Conservation (phyloP, 2,888 invertebrate genomes). For the Timandra comae region DNA sequence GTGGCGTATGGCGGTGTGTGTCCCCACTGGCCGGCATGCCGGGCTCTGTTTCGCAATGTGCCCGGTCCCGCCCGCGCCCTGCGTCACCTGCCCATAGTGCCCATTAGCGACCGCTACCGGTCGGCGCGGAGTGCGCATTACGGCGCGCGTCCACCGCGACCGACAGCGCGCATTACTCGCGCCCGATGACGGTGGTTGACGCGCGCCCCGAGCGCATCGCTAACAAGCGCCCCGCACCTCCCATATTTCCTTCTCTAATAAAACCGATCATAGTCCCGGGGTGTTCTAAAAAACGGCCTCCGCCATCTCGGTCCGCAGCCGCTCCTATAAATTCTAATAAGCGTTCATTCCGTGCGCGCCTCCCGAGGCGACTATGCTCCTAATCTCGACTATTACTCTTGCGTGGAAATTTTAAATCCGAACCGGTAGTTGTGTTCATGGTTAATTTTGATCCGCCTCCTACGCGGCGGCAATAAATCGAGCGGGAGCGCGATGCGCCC, state of each 20-base stretch:
- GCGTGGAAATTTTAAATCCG: constrained; percentile 55
- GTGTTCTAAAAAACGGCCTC: constrained; percentile 55
- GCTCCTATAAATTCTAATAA: constrained; percentile 69
- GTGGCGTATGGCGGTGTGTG: constrained; percentile 49
- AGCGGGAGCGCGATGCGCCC: constrained; percentile 40
- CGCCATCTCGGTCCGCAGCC: constrained; percentile 44
- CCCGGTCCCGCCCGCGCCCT: constrained; percentile 69
- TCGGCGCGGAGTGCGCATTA: constrained; percentile 49
- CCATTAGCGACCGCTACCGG: constrained; percentile 60
- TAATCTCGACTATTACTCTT: constrained; percentile 69
- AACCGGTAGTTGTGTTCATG: constrained; percentile 56
- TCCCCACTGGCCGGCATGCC: constrained; percentile 60
- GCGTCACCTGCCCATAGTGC: constrained; percentile 61
- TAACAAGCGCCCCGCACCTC: constrained; percentile 53
- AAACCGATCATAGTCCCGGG: constrained; percentile 54
- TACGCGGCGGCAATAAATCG: constrained; percentile 65
- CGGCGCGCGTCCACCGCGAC: not conserved
- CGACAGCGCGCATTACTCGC: constrained; percentile 64
- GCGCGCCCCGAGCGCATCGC: constrained; percentile 44
- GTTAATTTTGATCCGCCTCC: constrained; percentile 69
- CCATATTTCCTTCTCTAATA: constrained; percentile 63
- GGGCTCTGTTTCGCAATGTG: constrained; percentile 48
- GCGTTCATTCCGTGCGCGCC: constrained; percentile 47
- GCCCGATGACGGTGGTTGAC: too few relatives aligned
- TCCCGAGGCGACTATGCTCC: constrained; percentile 65